Base-by-base conservation (phyloP, 2,113 vertebrate species). In the Takifugu flavidus region DNA sequence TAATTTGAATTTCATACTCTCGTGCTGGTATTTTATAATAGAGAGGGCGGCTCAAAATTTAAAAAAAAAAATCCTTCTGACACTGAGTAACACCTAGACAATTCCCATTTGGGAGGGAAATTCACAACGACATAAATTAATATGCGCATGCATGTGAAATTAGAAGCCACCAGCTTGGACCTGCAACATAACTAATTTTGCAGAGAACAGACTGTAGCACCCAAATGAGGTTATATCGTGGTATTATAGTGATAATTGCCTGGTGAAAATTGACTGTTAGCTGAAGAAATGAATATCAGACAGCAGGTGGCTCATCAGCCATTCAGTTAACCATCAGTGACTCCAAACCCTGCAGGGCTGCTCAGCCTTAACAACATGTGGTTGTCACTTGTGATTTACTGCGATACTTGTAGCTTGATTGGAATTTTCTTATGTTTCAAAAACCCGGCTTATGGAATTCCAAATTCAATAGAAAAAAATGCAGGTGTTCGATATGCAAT, bases 301-400 rank as follows among this genome's bases (percentile, higher is more conserved):
- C 20, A 47, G 44, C 65, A 71, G 68, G 45, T 72, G 61, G 56
- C 53, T 68, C 50, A 74, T 62, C 58, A 60, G 51, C 49, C 45
- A 56, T 5, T 4, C 60, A 59, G 26, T 56, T 29, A 50, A 25
- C 60, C 25, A 11, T 39, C 34, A 39, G 34, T 34, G 14, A 59
- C 25, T 43, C 3, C 13, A 26, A 26, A 26, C 29, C 34, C 53
- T 58, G 57, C 13, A 57, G 43, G 39, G 42, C 20, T 44, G 42
- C 49, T 57, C 13, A 20, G 15, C 0, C 15, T 49, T 53, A 13
- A 42, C 29, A 64, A 54, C 49, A 11, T 53, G 50, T 47, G 31
- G 62, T n/a, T 65, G 55, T 65, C 55, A 67, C 25, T 62, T 50
- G 49, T 2, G 34, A 34, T 78, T 65, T 63, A 34, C 25, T 51